Evolutionary conservation across 2,888 invertebrate genomes (phyloP).

Genomic region (Embidobia sp.): DNA sequence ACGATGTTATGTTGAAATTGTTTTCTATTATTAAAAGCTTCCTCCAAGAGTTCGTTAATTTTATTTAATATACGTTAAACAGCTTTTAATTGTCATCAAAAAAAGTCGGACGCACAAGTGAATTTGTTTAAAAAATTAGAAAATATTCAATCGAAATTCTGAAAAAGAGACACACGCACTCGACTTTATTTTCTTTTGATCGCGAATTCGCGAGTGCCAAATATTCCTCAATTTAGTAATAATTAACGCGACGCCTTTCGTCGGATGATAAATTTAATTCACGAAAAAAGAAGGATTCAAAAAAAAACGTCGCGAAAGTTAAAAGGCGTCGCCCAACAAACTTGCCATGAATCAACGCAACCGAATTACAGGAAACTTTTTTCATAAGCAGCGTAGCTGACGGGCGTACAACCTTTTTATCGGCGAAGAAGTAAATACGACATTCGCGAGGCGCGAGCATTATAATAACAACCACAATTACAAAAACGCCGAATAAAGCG

Average conservation of each 20-base stretch:
- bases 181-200: neutral
- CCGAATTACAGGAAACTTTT: conserved; percentile 43
- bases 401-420: conserved; percentile 55
- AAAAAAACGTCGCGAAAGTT: conserved; percentile 19
- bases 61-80: too few species aligned
- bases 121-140: too few species aligned
- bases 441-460: conserved; percentile 51
- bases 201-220: too few species aligned
- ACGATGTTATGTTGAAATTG: too few species aligned
- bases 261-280: conserved; percentile 35
- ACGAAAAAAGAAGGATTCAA: conserved; percentile 5
- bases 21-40: too few species aligned
- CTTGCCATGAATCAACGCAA: conserved; percentile 41
- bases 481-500: conserved; percentile 30
- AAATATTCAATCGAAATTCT: too few species aligned
- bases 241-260: conserved; percentile 21
- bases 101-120: too few species aligned
- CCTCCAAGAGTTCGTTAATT: too few species aligned
- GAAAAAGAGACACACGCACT: neutral
- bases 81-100: too few species aligned
- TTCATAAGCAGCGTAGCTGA: conserved; percentile 38
- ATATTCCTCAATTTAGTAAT: neutral
- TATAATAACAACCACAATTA: conserved; percentile 47
- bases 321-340: conserved; percentile 28
- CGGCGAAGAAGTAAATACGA: conserved; percentile 48